Base-by-base conservation (phyloP, 2,113 vertebrate species). In the Carlito syrichta region DNA sequence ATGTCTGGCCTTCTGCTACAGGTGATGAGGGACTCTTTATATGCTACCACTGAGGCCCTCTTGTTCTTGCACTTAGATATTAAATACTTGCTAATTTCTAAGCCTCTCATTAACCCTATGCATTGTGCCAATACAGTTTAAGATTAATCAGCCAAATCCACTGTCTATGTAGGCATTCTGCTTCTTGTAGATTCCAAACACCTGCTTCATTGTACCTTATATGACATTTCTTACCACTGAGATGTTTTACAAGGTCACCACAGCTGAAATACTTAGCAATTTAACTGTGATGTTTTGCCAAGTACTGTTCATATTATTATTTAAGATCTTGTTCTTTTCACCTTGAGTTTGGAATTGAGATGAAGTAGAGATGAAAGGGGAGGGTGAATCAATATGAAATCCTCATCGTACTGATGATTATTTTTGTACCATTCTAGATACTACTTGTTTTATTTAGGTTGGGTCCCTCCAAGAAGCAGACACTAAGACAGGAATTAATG, bases 21-120 rank as follows among this genome's bases (percentile, higher is more conserved):
- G 56, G 89, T 91, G 71, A 93, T 60, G 56, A 85, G 25, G 43
- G 30, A 22, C 38, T 83, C 25, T 79, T 86, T 86, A 54, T 74
- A 35, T 73, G 19, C 62, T 60, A 89, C 71, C 54, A 69, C 22
- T 30, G 25, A 92, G 45, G 45, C 22, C 22, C 32, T 81, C 38
- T 45, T 38, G 58, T 86, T 68, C 78, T 43, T 56, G 35, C 52
- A 77, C 60, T 94, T 56, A 85, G 50, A 22, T 94, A 30, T 87
- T 84, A 90, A 79, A n/a, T 88, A 40, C 69, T 95, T 90, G n/a
- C 93, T 93, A 91, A 54, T 62, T n/a, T 91, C 25, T 23, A 78
- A 69, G 50, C 71, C 20, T 96, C 63, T 87, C 50, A 79, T 95
- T 87, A 85, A 50, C 92, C 62, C 62, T 91, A 85, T 79, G 25